Evolutionary conservation across 2,888 invertebrate species (phyloP).

Genomic region (Ophion ellenae): DNA sequence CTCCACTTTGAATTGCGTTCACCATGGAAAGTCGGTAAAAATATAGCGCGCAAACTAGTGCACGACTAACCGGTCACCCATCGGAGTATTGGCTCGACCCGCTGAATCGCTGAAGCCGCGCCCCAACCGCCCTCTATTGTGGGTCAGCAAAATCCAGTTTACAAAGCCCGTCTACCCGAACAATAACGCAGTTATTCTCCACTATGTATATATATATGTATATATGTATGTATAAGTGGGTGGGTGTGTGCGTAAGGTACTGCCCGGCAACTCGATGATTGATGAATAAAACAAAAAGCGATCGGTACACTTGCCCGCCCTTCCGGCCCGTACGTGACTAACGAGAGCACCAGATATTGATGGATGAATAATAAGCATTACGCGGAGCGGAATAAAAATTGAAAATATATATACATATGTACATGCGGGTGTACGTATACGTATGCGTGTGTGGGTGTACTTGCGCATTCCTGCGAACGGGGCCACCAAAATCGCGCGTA

Average conservation of each 20-base stretch:
- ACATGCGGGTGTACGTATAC: neutral
- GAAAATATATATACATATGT: slow-evolving; percentile 4
- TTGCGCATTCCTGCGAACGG: neutral
- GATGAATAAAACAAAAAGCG: slow-evolving; percentile 61
- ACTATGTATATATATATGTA: neutral
- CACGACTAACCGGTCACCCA: too few relatives aligned
- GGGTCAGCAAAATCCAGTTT: too few relatives aligned
- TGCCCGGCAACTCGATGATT: slow-evolving; percentile 50
- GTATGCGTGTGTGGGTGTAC: neutral
- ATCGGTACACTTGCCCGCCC: slow-evolving; percentile 7
- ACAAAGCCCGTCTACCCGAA: too few relatives aligned
- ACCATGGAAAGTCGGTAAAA: too few relatives aligned
- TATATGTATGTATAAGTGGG: neutral
- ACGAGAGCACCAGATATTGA: slow-evolving; percentile 58
- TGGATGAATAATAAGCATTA: slow-evolving; percentile 57
- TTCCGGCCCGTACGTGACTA: slow-evolving; percentile 31
- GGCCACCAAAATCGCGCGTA: slow-evolving; percentile 6
- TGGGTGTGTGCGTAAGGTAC: neutral
- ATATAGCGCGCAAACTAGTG: too few relatives aligned
- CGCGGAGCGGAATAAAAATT: slow-evolving; percentile 18
- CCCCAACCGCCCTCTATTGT: too few relatives aligned
- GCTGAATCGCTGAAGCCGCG: too few relatives aligned
- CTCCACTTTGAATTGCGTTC: too few relatives aligned
- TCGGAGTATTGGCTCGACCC: too few relatives aligned
- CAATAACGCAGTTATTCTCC: neutral